Evolutionary conservation across 2,797 vertebrate species (phyloP), one percentile per base, ranked within the genome.

Genomic region (Ibycter americanus): DNA sequence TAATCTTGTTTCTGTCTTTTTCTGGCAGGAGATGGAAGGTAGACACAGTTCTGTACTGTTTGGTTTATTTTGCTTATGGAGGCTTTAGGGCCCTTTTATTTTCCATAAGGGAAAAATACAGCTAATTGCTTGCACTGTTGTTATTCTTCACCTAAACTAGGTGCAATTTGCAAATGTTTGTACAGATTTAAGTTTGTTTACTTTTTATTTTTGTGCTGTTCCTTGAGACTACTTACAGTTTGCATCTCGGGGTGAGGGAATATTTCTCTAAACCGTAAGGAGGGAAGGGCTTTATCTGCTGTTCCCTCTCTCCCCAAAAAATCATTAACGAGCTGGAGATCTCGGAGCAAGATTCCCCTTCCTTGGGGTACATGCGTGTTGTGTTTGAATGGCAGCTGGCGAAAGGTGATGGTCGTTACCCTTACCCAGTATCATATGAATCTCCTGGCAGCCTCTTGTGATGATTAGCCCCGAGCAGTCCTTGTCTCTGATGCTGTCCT

Each of bases 351-450:
- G 51, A 29, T 56, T 73, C 34, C 20, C 26, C 34, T 67, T 83
- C 59, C 15, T 9, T 3, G 5, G 42, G 49, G 8, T 27, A 4
- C 1, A 7, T 20, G 6, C 11, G 1, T 11, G 12, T 38, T 32
- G 31, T 14, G 15, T 55, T 59, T 44, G 61, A 32, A 34, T 0
- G 7, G 46, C 58, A 42, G 4, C 46, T 42, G 83, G 51, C 15
- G 27, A 11, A 61, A 49, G 47, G 4, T 2, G 3, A 29, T 21
- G 34, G 29, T 26, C 44, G n/a, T 42, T 42, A 42, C 42, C 42
- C 42, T 38, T n/a, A 21, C 25, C 56, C 3, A 5, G 25, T 27
- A 17, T n/a, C 2, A 0, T 7, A 4, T 5, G 16, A 36, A 42
- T 44, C 4, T 0, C 20, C 23, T 36, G 15, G 19, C 25, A n/a